A percentile compares a stretch with the other conserved stretches of the same genome.
phyloP scores from a whole-genome alignment of 2,797 vertebrate genomes.

The Valencia hispanica region DNA sequence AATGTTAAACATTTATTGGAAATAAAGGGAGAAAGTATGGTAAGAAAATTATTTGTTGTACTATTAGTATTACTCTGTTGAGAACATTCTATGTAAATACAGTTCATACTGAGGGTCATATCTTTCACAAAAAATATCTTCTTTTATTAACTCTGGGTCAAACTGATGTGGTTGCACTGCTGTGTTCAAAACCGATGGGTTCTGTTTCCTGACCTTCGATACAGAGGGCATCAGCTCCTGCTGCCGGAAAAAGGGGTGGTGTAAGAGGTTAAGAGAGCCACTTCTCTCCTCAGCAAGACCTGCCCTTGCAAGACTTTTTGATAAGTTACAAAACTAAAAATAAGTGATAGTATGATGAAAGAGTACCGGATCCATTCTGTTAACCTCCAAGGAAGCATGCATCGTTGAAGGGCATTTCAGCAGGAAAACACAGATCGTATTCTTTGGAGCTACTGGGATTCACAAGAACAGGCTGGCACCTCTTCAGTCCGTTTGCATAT shows the following conservation, averaged over 20 bases:
- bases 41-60: neutral
- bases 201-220: neutral
- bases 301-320: neutral
- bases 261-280: neutral
- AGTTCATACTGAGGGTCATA: neutral
- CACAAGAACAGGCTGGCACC: neutral
- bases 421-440: neutral
- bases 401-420: neutral
- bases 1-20: neutral
- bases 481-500: constrained; percentile 18
- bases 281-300: neutral
- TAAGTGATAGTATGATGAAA: neutral
- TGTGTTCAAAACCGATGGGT: neutral
- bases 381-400: neutral
- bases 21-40: neutral
- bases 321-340: neutral
- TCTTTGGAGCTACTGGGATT: neutral
- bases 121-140: neutral
- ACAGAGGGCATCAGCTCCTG: neutral
- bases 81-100: neutral
- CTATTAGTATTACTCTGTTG: neutral
- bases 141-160: neutral
- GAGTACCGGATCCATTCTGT: neutral
- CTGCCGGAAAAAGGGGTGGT: neutral
- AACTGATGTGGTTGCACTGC: neutral